Evolutionary conservation across 30 jellyfish, hydroid and myxozoan species (phyloP).

Genomic region (Catostylus mosaicus): DNA sequence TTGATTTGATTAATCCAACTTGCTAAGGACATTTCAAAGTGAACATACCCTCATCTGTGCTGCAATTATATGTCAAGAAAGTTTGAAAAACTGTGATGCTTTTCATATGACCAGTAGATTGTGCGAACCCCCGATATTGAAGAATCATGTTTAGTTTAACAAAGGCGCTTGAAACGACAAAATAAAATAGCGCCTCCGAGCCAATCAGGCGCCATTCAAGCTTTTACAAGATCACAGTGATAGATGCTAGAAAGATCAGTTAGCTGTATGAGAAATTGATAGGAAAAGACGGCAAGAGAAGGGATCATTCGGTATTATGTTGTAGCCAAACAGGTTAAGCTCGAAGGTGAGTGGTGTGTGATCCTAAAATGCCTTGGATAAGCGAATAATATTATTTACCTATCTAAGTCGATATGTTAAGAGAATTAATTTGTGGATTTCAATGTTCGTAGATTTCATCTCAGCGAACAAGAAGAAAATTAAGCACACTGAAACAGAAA

Average conservation of each 20-base stretch:
- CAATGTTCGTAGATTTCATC: neutral
- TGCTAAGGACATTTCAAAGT: no score
- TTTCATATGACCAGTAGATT: neutral
- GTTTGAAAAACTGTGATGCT: no score
- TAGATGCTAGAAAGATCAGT: slow-evolving; percentile 66
- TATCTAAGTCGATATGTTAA: slow-evolving; percentile 70
- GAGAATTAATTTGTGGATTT: slow-evolving; percentile 73
- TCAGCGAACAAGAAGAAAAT: neutral
- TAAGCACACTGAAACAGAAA: neutral
- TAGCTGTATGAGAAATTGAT: slow-evolving; percentile 46
- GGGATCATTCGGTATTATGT: slow-evolving; percentile 78
- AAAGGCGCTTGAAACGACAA: slow-evolving; percentile 55
- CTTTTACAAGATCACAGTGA: slow-evolving; percentile 67
- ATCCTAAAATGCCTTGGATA: slow-evolving; percentile 74
- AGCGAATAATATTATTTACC: slow-evolving; percentile 74
- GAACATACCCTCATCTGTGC: no score
- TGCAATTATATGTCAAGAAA: no score
- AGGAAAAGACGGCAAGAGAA: slow-evolving; percentile 53
- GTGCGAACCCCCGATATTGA: slow-evolving; percentile 1
- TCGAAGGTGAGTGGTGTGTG: slow-evolving; percentile 82
- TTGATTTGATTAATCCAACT: no score
- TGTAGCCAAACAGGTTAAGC: slow-evolving; percentile 68
- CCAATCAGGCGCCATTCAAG: slow-evolving; percentile 88
- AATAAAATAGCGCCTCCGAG: slow-evolving; percentile 61
- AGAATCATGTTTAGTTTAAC: slow-evolving; percentile 8